Base-by-base conservation (phyloP, 2,113 vertebrate species). In the Hepsetus odoe region DNA sequence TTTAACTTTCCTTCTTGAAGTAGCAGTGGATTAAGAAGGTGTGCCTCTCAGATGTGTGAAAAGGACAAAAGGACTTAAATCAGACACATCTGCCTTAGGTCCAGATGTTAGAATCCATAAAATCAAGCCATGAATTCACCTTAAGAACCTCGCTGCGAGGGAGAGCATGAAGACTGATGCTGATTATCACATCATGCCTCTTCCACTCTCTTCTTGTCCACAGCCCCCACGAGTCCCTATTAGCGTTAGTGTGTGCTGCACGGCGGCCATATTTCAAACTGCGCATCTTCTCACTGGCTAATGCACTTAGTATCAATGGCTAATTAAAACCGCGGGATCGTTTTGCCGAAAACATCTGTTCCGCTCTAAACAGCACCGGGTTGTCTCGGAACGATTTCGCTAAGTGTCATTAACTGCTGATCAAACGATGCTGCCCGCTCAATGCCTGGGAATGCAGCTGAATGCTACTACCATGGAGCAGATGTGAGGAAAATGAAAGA, bases 371-470 rank as follows among this genome's bases (percentile, higher is more conserved):
- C 85, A 88, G 88, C 79, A 82, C 82, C 40, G 82, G 82, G 87
- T 81, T 86, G 88, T 89, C 87, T 88, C 78, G 18, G 88, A 90
- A 76, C 59, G 46, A 86, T 90, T 85, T 84, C 49, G 83, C 77
- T 91, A 86, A 91, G 87, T 90, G 85, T 86, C 88, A 89, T 90
- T 88, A 90, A 88, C 85, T 67, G 77, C 82, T 87, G 84, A 91
- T 91, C 87, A 90, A 88, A 89, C 69, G 72, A 70, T 77, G 82
- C 66, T 75, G 80, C 77, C 68, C 53, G 79, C 84, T 92, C 89
- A 91, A 75, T 84, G 68, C 32, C 77, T 79, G 68, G 35, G 69
- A 55, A 65, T 20, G 12, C 55, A 59, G 66, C 40, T 78, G 69
- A 62, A 40, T 62, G 56, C 51, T 78, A 51, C 30, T n/a, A n/a